Percentiles rank a stretch among this genome's conserved stretches.
Conservation (phyloP, 1,140 invertebrate genomes). For the Octopus bimaculoides region DNA sequence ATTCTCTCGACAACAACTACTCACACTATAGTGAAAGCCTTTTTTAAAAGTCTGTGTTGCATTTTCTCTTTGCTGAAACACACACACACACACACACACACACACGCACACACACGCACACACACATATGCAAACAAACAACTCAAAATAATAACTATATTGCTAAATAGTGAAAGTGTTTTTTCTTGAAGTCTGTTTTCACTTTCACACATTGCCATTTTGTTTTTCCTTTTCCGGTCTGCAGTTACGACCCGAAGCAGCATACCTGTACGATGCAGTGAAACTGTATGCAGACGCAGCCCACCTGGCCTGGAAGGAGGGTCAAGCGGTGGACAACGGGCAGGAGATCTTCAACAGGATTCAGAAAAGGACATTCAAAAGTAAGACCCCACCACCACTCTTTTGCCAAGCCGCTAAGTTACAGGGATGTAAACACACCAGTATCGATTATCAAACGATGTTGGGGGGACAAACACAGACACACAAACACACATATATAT, state of each 20-base stretch:
- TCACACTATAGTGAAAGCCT: no score
- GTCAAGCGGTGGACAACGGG: constrained; percentile 37
- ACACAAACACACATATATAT: no score
- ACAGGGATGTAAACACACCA: no score
- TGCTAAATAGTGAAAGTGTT: no score
- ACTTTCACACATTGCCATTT: background rate
- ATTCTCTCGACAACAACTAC: no score
- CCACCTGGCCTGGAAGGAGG: constrained; percentile 32
- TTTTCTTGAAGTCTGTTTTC: no score
- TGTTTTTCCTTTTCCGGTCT: constrained; percentile 14
- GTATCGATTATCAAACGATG: no score
- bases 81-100: background rate
- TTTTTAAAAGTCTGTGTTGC: no score
- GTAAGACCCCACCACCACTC: constrained; percentile 30
- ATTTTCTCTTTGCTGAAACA: background rate
- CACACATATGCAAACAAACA: background rate
- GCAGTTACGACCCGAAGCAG: constrained; percentile 44
- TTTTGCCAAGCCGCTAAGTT: no score
- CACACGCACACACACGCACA: background rate
- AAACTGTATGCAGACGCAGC: constrained; percentile 48
- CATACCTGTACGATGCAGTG: constrained; percentile 53
- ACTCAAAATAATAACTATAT: no score
- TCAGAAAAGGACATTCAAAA: constrained; percentile 45
- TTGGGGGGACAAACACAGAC: no score
- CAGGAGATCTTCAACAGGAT: constrained; percentile 41